These are phyloP conservation scores for Heliconius hermathena DNA, from an alignment of 1,140 invertebrate species.

Conservation along the genomic window DNA sequence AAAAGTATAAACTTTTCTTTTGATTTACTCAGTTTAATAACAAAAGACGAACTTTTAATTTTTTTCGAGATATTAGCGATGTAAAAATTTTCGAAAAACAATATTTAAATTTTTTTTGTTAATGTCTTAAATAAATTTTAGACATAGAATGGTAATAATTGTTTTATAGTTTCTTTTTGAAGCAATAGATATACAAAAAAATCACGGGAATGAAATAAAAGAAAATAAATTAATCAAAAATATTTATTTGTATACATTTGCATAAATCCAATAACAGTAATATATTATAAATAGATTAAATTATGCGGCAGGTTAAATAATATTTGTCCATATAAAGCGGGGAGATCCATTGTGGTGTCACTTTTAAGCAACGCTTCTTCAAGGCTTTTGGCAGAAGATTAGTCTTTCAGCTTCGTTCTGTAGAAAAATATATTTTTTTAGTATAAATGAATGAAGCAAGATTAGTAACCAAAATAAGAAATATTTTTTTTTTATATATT, in stretches of 20 bases:
- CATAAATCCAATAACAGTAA: conserved; percentile 23
- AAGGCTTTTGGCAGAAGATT: conserved; percentile 65
- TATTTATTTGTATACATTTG: conserved; percentile 31
- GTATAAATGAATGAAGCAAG: too few species aligned
- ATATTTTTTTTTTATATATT: too few species aligned
- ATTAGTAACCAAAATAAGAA: too few species aligned
- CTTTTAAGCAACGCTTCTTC: conserved; percentile 25
- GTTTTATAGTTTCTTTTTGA: too few species aligned
- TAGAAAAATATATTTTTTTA: conserved; percentile 34
- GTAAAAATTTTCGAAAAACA: too few species aligned
- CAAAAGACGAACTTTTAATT: too few species aligned
- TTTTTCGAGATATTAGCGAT: too few species aligned
- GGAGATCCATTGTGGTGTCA: not conserved
- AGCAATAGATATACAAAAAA: not conserved
- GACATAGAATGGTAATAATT: not conserved
- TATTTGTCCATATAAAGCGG: conserved; percentile 2
- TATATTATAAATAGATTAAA: conserved; percentile 16
- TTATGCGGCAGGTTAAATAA: conserved; percentile 5
- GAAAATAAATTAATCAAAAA: conserved; percentile 19
- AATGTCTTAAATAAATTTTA: too few species aligned
- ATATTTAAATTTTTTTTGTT: too few species aligned
- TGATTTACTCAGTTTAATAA: too few species aligned
- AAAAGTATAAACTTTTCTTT: too few species aligned
- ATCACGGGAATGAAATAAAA: not conserved
- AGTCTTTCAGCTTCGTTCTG: conserved; percentile 69